These are phyloP conservation scores for Aegotheles bennettii DNA, from an alignment of 2,113 vertebrate species.

Conservation along the genomic window DNA sequence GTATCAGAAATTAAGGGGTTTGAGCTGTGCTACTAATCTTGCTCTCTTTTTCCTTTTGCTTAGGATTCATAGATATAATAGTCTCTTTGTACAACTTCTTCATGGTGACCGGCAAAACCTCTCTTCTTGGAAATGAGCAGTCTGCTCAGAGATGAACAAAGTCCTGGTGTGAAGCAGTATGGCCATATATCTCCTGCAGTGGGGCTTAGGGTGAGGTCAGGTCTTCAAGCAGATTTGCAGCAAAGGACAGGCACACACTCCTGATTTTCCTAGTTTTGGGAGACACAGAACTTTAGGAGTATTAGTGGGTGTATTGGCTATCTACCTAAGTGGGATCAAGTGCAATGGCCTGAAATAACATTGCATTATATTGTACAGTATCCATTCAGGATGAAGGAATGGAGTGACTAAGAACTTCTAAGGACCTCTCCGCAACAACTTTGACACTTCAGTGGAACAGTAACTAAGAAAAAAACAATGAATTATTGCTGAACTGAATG, in stretches of 20 bases:
- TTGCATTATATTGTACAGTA: neutral
- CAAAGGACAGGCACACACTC: neutral
- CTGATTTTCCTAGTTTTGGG: neutral
- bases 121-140: neutral
- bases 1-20: neutral
- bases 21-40: neutral
- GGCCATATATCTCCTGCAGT: neutral
- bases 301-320: neutral
- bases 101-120: neutral
- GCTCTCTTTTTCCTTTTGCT: neutral
- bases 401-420: neutral
- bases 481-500: neutral
- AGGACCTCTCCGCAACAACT: neutral
- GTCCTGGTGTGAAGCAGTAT: rapidly evolving
- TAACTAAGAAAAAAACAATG: neutral
- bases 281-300: neutral
- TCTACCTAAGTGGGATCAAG: neutral
- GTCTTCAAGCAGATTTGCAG: neutral
- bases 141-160: neutral
- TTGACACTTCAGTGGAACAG: neutral
- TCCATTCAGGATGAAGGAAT: neutral
- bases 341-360: neutral
- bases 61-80: neutral
- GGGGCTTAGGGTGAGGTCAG: neutral
- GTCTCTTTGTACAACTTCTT: neutral